phyloP scores from a whole-genome alignment of 1,140 invertebrate genomes.

The Ceratitis capitata region DNA sequence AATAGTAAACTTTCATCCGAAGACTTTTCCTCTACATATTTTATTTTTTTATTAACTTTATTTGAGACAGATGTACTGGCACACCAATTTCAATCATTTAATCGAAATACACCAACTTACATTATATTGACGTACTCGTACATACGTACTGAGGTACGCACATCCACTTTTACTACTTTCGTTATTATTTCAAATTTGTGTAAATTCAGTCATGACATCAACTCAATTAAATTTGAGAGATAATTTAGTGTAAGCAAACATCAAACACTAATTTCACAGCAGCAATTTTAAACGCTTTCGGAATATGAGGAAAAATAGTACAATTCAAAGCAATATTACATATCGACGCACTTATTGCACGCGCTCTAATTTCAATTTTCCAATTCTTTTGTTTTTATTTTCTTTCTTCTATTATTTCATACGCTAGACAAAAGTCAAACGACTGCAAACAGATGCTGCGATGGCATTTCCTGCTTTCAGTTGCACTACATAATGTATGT shows the following conservation, averaged over 20 bases:
- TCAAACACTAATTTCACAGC: not conserved
- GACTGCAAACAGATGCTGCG: conserved; percentile 18
- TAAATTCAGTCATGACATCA: not conserved
- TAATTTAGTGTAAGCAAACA: not conserved
- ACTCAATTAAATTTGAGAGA: not conserved
- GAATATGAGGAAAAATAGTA: not conserved
- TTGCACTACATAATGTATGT: not conserved
- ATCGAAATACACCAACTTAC: no score
- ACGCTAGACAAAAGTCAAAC: not conserved
- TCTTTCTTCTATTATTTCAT: not conserved
- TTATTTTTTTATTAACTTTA: no score
- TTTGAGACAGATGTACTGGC: no score
- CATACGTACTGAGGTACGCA: not conserved
- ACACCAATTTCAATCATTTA: no score
- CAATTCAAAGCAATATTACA: no score
- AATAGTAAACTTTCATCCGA: no score
- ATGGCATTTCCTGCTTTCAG: conserved; percentile 27
- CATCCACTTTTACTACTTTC: not conserved
- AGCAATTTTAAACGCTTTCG: not conserved
- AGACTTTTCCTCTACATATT: no score
- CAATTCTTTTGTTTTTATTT: no score
- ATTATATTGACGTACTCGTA: no score
- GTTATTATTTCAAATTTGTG: not conserved
- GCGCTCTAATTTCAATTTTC: conserved; percentile 3
- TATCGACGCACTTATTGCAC: conserved; percentile 10